phyloP scores from a whole-genome alignment of 2,888 invertebrate genomes.

The Pimpla rufipes region DNA sequence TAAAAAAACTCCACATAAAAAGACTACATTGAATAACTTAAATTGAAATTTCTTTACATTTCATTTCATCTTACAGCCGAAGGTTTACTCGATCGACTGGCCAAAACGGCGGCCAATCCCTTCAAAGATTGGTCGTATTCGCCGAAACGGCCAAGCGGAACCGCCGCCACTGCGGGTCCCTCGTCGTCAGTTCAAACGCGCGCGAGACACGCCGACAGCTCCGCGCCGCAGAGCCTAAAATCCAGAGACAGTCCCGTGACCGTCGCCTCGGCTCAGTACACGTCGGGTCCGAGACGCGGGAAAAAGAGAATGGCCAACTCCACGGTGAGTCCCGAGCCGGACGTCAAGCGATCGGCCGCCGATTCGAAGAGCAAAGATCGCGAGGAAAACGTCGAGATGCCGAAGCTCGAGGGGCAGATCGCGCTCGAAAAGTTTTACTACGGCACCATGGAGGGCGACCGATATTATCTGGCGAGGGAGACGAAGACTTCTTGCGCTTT shows the following conservation, averaged over 20 bases:
- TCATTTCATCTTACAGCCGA: slow-evolving; percentile 76
- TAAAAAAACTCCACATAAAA: too few relatives aligned
- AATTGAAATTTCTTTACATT: neutral
- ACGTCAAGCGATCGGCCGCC: slow-evolving; percentile 72
- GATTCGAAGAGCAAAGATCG: slow-evolving; percentile 73
- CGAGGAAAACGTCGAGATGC: slow-evolving; percentile 66
- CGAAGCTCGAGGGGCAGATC: slow-evolving; percentile 67
- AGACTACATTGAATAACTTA: neutral
- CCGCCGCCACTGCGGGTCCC: slow-evolving; percentile 28
- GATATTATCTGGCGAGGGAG: slow-evolving; percentile 74
- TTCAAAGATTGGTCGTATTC: slow-evolving; percentile 88
- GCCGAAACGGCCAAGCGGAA: slow-evolving; percentile 14
- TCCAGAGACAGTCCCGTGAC: slow-evolving; percentile 26
- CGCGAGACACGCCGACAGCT: slow-evolving; percentile 36
- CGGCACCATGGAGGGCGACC: slow-evolving; percentile 82
- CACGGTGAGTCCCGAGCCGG: slow-evolving; percentile 85
- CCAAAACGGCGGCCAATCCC: slow-evolving; percentile 88
- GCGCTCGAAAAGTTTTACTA: slow-evolving; percentile 82
- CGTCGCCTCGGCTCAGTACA: slow-evolving; percentile 67
- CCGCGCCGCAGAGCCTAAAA: slow-evolving; percentile 34
- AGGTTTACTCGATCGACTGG: slow-evolving; percentile 84
- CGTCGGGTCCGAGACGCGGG: slow-evolving; percentile 80
- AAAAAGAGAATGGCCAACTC: slow-evolving; percentile 82
- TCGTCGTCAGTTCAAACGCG: slow-evolving; percentile 41
- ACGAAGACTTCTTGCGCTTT: slow-evolving; percentile 78